These are phyloP conservation scores for Synaphobranchus kaupii DNA, from an alignment of 2,797 vertebrate genomes.

Conservation along the genomic window DNA sequence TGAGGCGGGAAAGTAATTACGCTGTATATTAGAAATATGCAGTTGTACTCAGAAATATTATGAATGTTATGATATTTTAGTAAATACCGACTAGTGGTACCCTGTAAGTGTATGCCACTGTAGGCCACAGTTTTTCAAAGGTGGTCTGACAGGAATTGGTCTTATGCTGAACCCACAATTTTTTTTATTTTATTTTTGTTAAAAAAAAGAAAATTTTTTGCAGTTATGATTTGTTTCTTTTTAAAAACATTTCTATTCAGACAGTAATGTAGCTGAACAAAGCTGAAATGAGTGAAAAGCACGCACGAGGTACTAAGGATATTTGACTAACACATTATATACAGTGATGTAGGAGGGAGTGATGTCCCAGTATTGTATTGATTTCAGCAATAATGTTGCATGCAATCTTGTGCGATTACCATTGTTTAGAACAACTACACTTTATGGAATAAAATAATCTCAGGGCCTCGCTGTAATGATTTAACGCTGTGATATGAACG, in stretches of 20 bases:
- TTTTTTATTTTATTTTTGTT: background rate
- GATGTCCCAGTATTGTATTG: background rate
- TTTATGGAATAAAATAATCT: background rate
- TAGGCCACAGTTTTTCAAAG: background rate
- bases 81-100: background rate
- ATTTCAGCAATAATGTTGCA: background rate
- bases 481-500: background rate
- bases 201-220: too few species aligned
- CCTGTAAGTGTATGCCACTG: background rate
- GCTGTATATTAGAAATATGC: background rate
- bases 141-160: background rate
- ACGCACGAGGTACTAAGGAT: background rate
- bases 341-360: background rate
- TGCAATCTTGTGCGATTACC: background rate
- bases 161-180: background rate
- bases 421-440: background rate
- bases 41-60: background rate
- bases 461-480: background rate
- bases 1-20: background rate
- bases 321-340: background rate
- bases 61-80: background rate
- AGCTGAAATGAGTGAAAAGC: background rate
- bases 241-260: background rate
- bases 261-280: background rate
- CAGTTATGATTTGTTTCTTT: background rate